Percentiles rank a stretch among this genome's conserved stretches.
Evolutionary conservation across 2,888 invertebrate species (phyloP).

Genomic region (Bombylius major): DNA sequence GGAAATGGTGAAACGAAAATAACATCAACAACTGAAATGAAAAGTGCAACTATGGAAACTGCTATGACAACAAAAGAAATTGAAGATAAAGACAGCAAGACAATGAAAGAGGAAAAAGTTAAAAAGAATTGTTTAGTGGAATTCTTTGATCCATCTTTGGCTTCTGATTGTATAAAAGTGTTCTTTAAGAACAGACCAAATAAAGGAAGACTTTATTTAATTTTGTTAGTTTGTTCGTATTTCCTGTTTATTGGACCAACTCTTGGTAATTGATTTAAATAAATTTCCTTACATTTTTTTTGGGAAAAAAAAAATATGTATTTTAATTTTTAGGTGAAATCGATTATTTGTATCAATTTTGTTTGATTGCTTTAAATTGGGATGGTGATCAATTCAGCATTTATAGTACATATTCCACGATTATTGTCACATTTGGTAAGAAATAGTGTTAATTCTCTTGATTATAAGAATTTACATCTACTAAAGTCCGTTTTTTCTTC

Average conservation of each 20-base stretch:
- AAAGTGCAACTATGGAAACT: neutral
- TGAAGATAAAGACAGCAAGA: neutral
- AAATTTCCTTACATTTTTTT: neutral
- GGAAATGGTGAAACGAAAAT: neutral
- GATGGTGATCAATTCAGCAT: slow-evolving; percentile 31
- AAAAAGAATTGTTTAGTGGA: slow-evolving; percentile 22
- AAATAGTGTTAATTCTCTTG: neutral
- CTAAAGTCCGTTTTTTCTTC: neutral
- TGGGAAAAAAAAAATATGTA: neutral
- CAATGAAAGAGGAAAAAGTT: neutral
- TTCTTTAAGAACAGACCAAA: slow-evolving; percentile 28
- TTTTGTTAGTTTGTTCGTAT: slow-evolving; percentile 26
- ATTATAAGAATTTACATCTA: neutral
- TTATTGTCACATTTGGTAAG: slow-evolving; percentile 24
- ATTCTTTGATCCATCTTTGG: slow-evolving; percentile 33
- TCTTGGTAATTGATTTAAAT: slow-evolving; percentile 16
- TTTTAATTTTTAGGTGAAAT: slow-evolving; percentile 21
- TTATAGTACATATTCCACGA: slow-evolving; percentile 28
- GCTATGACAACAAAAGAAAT: neutral
- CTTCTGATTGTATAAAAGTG: slow-evolving; percentile 28
- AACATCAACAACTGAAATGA: neutral
- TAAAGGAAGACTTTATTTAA: slow-evolving; percentile 25
- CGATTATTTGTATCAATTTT: slow-evolving; percentile 32
- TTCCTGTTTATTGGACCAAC: slow-evolving; percentile 30
- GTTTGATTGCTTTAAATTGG: slow-evolving; percentile 30